These are phyloP conservation scores for Drosophila seguyi DNA, from an alignment of 1,140 invertebrate genomes.

Conservation along the genomic window DNA sequence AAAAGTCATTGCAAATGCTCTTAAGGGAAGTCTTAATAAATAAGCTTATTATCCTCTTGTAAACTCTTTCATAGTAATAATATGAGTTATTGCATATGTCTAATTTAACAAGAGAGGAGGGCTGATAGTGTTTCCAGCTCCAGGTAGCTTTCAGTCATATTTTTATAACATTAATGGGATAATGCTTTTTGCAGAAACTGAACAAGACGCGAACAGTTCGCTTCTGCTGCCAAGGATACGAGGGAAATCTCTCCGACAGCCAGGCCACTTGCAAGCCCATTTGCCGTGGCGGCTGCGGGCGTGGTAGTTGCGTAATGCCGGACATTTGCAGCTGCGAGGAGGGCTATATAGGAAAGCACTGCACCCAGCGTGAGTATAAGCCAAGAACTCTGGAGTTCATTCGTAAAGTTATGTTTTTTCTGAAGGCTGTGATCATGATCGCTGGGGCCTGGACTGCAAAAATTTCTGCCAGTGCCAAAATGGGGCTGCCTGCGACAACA, in stretches of 20 bases:
- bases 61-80: background rate
- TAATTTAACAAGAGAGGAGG: background rate
- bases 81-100: no score
- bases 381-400: background rate
- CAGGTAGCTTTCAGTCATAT: no score
- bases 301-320: conserved; percentile 77
- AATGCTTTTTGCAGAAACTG: conserved; percentile 39
- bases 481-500: conserved; percentile 78
- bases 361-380: conserved; percentile 75
- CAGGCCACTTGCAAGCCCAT: conserved; percentile 80
- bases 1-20: background rate
- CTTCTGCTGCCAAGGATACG: conserved; percentile 81
- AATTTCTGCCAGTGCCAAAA: conserved; percentile 75
- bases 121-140: background rate
- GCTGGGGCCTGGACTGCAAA: conserved; percentile 80
- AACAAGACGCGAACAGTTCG: conserved; percentile 82
- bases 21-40: background rate
- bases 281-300: conserved; percentile 81
- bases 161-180: no score
- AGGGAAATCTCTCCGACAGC: conserved; percentile 77
- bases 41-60: no score
- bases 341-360: conserved; percentile 80
- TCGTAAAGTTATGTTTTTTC: background rate
- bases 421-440: conserved; percentile 79
- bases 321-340: conserved; percentile 79